Percentiles rank a stretch among this genome's conserved stretches.
Conservation (phyloP, 1,140 invertebrate genomes). For the Dendroctonus ponderosae region DNA sequence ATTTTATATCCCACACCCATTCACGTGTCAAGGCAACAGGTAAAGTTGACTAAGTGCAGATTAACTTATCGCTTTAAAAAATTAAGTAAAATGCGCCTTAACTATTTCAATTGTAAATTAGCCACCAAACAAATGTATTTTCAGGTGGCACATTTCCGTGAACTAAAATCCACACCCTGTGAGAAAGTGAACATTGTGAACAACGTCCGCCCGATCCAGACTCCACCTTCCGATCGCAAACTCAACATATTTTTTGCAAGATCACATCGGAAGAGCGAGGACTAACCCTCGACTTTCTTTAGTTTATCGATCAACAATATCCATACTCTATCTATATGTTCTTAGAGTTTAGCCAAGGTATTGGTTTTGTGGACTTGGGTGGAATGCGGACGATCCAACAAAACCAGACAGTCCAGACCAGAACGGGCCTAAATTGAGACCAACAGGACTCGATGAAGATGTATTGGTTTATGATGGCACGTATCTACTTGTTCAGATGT, state of each 20-base stretch:
- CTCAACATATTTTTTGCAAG: slow-evolving; percentile 47
- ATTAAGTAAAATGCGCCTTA: too few species aligned
- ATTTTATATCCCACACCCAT: slow-evolving; percentile 72
- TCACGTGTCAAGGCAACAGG: slow-evolving; percentile 68
- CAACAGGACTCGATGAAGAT: too few species aligned
- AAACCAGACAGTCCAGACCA: too few species aligned
- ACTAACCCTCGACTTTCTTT: slow-evolving; percentile 11
- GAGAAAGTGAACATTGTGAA: slow-evolving; percentile 45
- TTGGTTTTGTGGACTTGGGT: too few species aligned
- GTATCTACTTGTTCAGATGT: too few species aligned
- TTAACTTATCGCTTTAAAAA: neutral
- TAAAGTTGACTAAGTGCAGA: slow-evolving; percentile 43
- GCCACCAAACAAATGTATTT: slow-evolving; percentile 2
- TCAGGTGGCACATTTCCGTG: slow-evolving; percentile 47
- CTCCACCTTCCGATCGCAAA: slow-evolving; percentile 40
- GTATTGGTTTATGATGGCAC: too few species aligned
- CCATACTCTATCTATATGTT: too few species aligned
- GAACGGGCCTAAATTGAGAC: too few species aligned
- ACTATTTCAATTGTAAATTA: too few species aligned
- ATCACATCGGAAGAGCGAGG: slow-evolving; percentile 43
- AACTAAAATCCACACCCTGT: slow-evolving; percentile 46
- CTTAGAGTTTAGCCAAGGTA: too few species aligned
- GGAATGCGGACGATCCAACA: too few species aligned
- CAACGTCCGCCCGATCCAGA: slow-evolving; percentile 48
- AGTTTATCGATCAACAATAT: too few species aligned